Conservation (phyloP, 2,888 invertebrate genomes). For the Pteria penguin region DNA sequence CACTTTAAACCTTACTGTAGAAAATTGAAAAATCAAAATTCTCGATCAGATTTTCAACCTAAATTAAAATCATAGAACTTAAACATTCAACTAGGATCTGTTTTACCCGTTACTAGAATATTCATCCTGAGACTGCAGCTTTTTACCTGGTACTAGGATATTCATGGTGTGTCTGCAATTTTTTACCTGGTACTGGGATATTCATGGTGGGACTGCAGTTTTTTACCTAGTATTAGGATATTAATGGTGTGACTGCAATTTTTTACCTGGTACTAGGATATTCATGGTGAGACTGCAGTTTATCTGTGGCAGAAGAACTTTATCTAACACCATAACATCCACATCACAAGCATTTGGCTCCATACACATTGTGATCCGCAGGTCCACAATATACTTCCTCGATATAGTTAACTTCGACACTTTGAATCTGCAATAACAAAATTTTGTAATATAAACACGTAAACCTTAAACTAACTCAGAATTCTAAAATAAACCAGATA, state of each 20-base stretch:
- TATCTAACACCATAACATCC: slow-evolving; percentile 15
- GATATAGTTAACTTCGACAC: slow-evolving; percentile 12
- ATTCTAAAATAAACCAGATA: too few species aligned
- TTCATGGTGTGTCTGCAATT: too few species aligned
- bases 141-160: too few species aligned
- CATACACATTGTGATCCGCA: slow-evolving; percentile 49
- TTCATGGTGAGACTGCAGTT: slow-evolving; percentile 24
- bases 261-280: slow-evolving; percentile 3
- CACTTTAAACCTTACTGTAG: too few species aligned
- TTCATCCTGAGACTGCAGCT: too few species aligned
- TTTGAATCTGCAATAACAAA: slow-evolving; percentile 25
- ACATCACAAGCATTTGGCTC: slow-evolving; percentile 39
- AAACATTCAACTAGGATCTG: too few species aligned
- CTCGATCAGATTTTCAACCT: too few species aligned
- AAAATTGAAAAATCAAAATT: too few species aligned
- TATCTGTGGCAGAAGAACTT: slow-evolving; percentile 27
- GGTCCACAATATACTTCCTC: slow-evolving; percentile 45
- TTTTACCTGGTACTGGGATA: background rate
- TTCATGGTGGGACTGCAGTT: background rate
- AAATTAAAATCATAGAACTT: too few species aligned
- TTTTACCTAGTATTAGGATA: slow-evolving; percentile 2
- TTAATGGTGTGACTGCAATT: slow-evolving; percentile 10
- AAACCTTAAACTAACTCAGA: too few species aligned
- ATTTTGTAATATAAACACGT: too few species aligned
- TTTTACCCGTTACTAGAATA: too few species aligned